Evolutionary conservation across 2,113 vertebrate genomes (phyloP).

Genomic region (Crotalus helleri): DNA sequence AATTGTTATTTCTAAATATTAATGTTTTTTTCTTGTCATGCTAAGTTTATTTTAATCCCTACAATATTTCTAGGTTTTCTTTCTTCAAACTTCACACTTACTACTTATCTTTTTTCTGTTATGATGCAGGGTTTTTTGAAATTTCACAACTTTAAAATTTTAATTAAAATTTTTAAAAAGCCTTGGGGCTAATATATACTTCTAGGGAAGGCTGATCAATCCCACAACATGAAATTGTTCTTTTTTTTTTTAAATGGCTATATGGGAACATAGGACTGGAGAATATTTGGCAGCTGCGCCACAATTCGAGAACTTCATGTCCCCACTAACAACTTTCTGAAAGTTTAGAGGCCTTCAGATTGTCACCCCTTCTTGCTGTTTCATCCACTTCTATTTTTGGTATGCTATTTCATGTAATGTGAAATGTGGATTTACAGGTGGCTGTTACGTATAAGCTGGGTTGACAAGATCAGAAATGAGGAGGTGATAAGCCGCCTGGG

Average conservation of each 20-base stretch:
- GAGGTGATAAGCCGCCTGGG: too few species aligned
- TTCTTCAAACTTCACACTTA: not conserved
- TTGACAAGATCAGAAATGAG: too few species aligned
- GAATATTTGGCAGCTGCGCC: not conserved
- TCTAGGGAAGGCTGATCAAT: not conserved
- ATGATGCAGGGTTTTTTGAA: not conserved
- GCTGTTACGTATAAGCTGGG: too few species aligned
- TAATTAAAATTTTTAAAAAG: not conserved
- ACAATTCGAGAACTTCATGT: not conserved
- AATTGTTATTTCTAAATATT: not conserved
- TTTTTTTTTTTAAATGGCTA: not conserved
- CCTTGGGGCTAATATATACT: not conserved
- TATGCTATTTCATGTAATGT: not conserved
- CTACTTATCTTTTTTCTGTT: not conserved
- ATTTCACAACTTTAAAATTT: not conserved
- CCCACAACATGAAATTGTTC: not conserved
- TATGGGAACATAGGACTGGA: not conserved
- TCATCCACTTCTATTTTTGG: not conserved
- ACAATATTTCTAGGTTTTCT: not conserved
- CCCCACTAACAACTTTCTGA: not conserved
- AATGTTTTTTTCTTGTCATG: not conserved
- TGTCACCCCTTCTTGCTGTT: not conserved
- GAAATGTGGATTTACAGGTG: too few species aligned
- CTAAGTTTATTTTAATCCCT: not conserved
- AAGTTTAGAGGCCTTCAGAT: not conserved